Evolutionary conservation across 2,113 vertebrate genomes (phyloP).

Genomic region (Lutjanus erythropterus): DNA sequence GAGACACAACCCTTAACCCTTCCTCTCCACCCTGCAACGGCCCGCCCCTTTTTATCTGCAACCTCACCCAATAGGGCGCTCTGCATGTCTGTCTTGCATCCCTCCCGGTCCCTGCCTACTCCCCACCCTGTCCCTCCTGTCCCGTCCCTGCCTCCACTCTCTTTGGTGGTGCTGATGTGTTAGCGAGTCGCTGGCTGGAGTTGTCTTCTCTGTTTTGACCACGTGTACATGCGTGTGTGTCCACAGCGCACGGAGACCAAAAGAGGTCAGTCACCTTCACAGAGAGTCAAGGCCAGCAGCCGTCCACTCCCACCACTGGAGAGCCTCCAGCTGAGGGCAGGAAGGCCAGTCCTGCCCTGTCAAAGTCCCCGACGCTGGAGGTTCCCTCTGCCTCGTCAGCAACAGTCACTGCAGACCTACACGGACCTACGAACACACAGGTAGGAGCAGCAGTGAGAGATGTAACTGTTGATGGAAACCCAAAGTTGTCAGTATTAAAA

Average conservation of each 20-base stretch:
- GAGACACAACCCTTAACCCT: constrained; percentile 73
- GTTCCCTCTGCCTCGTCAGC: constrained; percentile 82
- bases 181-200: background rate
- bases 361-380: constrained; percentile 81
- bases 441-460: constrained; percentile 83
- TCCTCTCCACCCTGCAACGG: constrained; percentile 72
- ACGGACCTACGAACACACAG: constrained; percentile 84
- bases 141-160: constrained; percentile 52
- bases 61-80: constrained; percentile 75
- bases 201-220: constrained; percentile 19
- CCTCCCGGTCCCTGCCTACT: constrained; percentile 33
- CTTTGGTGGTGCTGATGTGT: constrained; percentile 52
- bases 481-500: no score
- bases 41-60: constrained; percentile 67
- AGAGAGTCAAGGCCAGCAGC: constrained; percentile 84
- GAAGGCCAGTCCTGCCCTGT: constrained; percentile 61
- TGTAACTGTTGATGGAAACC: no score
- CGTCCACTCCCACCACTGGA: constrained; percentile 13
- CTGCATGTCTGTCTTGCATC: constrained; percentile 86
- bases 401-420: constrained; percentile 87
- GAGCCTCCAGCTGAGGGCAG: constrained; percentile 62
- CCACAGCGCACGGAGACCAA: constrained; percentile 87
- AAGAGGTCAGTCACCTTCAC: constrained; percentile 98
- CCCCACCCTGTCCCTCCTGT: constrained; percentile 12
- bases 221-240: constrained; percentile 27